Evolutionary conservation across 2,797 vertebrate species (phyloP).

Genomic region (Eulemur albifrons): DNA sequence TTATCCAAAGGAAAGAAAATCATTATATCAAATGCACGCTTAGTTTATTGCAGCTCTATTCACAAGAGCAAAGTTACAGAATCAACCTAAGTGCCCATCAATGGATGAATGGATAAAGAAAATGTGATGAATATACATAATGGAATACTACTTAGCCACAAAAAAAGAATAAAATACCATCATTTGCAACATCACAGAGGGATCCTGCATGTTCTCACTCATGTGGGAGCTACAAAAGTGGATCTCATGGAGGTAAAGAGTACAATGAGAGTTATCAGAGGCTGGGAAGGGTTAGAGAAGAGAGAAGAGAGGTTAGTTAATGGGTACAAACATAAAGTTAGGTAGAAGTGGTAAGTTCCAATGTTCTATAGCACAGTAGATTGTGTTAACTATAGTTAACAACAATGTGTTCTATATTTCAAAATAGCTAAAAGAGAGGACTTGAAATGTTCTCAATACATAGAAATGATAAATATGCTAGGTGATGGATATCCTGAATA

Average conservation of each 20-base stretch:
- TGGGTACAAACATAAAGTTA: neutral
- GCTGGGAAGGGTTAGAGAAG: neutral
- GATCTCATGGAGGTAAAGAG: neutral
- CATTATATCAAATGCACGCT: neutral
- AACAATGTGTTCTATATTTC: neutral
- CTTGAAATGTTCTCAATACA: neutral
- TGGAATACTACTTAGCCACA: neutral
- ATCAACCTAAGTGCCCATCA: neutral
- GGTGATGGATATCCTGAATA: neutral
- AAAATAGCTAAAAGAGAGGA: neutral
- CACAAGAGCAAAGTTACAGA: neutral
- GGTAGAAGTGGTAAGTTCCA: neutral
- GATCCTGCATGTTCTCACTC: neutral
- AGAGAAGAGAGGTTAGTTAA: neutral
- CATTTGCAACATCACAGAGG: neutral
- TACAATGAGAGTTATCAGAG: neutral
- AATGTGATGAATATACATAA: neutral
- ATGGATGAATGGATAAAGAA: neutral
- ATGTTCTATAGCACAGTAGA: neutral
- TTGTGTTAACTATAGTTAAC: neutral
- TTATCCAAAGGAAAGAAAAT: neutral
- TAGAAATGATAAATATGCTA: neutral
- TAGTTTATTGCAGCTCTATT: neutral
- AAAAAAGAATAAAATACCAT: neutral
- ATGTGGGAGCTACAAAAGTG: neutral